Evolutionary conservation across 2,888 invertebrate species (phyloP), one percentile per base, ranked within the genome.

Genomic region (Melipona beecheii): DNA sequence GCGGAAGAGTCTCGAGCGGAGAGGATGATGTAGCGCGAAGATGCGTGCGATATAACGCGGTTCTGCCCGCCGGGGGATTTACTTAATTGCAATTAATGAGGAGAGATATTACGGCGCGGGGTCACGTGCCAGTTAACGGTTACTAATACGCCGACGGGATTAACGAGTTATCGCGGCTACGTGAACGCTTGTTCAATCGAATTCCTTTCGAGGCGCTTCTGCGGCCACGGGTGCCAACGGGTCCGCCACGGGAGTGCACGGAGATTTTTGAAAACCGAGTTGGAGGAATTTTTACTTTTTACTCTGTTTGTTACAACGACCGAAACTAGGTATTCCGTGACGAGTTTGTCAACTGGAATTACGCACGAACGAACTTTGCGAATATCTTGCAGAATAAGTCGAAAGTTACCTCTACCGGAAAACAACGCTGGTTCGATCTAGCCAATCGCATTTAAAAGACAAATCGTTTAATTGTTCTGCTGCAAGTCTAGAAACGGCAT

Each of bases 11-110:
- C 81, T 71, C 13, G n/a, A n/a, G 88, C 84, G 86, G 85, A 91
- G 89, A 86, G 83, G 81, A 50, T 69, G 76, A 78, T 65, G 78
- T 83, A 84, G 79, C 84, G 74, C 75, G 79, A 82, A 72, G 83
- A 85, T 60, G 74, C 64, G 86, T 69, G 66, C 87, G 89, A 88
- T 91, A 87, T 92, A 90, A 90, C 90, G 90, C 84, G 83, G 79
- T 78, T 84, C 75, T 87, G 81, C 82, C 87, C 88, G 86, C 84
- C 9, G 43, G 86, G 88, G 92, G 92, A 93, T 94, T 93, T 92
- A 92, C 93, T 93, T 94, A 94, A 94, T 94, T 94, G 93, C 93
- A 94, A 94, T 94, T 94, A 94, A 94, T 94, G 94, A 93, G 93
- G 87, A 90, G 91, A 93, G 93, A 93, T 94, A 94, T 92, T 92